Conservation (phyloP, 2,113 vertebrate genomes). For the Gallinago media region DNA sequence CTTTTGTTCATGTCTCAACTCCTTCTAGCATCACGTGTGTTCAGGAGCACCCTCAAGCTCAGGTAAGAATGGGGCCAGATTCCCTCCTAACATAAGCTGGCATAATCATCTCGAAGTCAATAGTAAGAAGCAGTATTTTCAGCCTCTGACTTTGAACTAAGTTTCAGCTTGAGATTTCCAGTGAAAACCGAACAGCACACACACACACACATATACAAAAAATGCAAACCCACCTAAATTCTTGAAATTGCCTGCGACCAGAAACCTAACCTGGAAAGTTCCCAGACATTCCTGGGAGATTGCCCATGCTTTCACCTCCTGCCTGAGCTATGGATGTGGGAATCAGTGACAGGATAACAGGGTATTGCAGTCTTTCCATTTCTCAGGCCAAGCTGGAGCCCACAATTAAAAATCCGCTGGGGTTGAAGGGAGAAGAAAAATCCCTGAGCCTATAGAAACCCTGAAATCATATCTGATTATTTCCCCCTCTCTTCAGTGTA, state of each 20-base stretch:
- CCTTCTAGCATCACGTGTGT: not conserved
- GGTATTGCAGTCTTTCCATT: not conserved
- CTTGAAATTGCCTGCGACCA: not conserved
- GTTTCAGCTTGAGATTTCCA: not conserved
- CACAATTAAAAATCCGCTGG: not conserved
- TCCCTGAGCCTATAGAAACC: not conserved
- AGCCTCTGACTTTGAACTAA: not conserved
- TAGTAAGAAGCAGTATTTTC: not conserved
- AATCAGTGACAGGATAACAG: not conserved
- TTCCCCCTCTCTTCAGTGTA: not conserved
- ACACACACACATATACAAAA: not conserved
- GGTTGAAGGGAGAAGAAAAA: not conserved
- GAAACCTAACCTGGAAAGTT: not conserved
- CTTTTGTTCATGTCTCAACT: not conserved
- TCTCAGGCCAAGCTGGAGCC: not conserved
- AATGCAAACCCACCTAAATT: not conserved
- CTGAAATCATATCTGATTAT: not conserved
- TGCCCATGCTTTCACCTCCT: not conserved
- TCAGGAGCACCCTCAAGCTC: not conserved
- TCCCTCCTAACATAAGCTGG: not conserved
- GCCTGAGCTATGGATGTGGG: not conserved
- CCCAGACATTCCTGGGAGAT: not conserved
- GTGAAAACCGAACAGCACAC: not conserved
- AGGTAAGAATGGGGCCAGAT: not conserved
- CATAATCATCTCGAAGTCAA: not conserved